A percentile compares a stretch with the other conserved stretches of the same genome.
Evolutionary conservation across 2,888 invertebrate genomes (phyloP).

Genomic region (Pyrgus malvae): DNA sequence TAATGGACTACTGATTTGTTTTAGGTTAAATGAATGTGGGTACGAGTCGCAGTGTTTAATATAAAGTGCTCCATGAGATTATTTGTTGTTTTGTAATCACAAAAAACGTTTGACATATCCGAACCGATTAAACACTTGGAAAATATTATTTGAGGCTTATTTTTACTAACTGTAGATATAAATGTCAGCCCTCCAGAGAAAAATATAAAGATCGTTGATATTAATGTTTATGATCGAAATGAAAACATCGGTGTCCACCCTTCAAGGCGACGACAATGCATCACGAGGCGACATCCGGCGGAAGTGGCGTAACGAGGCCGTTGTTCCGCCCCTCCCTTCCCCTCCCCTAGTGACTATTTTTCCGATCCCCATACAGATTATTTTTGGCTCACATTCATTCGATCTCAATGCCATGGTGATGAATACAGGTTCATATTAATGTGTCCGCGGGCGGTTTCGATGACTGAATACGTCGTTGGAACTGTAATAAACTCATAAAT

Average conservation of each 20-base stretch:
- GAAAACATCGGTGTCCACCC: slow-evolving; percentile 71
- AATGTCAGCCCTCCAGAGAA: background rate
- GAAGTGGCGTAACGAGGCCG: slow-evolving; percentile 78
- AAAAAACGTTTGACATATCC: no score
- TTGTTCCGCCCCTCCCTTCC: slow-evolving; percentile 57
- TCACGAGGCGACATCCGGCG: slow-evolving; percentile 77
- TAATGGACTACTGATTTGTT: no score
- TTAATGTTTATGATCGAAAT: slow-evolving; percentile 68
- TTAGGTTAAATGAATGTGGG: no score
- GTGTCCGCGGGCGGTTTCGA: slow-evolving; percentile 50
- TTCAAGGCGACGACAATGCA: slow-evolving; percentile 68
- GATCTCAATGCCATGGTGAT: slow-evolving; percentile 69
- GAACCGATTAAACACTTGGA: no score
- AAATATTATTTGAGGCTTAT: no score
- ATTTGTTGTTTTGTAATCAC: no score
- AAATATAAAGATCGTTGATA: slow-evolving; percentile 36
- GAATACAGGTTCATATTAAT: slow-evolving; percentile 70
- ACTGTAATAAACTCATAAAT: slow-evolving; percentile 22
- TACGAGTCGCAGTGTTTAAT: no score
- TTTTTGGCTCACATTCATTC: slow-evolving; percentile 66
- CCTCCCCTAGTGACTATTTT: slow-evolving; percentile 41
- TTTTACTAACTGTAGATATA: no score
- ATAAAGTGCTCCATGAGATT: no score
- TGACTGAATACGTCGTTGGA: slow-evolving; percentile 17
- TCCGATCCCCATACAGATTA: slow-evolving; percentile 61